Evolutionary conservation across 2,797 vertebrate species (phyloP).

Genomic region (Oreonectes daqikongensis): DNA sequence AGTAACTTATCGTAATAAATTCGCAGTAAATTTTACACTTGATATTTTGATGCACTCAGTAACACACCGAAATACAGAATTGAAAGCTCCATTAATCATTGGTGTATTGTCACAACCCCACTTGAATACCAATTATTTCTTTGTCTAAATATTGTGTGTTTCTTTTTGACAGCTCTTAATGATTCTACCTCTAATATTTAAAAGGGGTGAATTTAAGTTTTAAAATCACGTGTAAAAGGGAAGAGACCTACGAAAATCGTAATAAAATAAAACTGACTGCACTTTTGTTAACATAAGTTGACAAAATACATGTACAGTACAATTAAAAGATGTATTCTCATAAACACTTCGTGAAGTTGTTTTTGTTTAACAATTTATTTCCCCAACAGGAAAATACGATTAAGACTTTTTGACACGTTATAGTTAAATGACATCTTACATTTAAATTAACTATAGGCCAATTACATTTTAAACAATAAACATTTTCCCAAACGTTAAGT

Average conservation of each 20-base stretch:
- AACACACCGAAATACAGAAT: background rate
- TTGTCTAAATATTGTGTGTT: constrained; percentile 18
- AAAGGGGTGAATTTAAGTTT: constrained; percentile 34
- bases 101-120: constrained; percentile 6
- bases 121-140: constrained; percentile 6
- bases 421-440: background rate
- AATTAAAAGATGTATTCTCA: constrained; percentile 53
- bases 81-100: background rate
- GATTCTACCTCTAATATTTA: constrained; percentile 14
- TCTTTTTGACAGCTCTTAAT: constrained; percentile 18
- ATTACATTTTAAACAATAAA: too few species aligned
- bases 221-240: constrained; percentile 31
- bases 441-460: background rate
- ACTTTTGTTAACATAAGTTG: constrained; percentile 53
- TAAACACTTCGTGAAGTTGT: constrained; percentile 19
- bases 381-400: background rate
- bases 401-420: background rate
- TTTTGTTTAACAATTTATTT: background rate
- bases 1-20: background rate
- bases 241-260: constrained; percentile 24
- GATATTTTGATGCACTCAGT: constrained; percentile 14
- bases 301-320: constrained; percentile 48
- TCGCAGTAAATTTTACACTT: background rate
- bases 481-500: background rate
- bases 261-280: constrained; percentile 50